Evolutionary conservation across 1,140 invertebrate genomes (phyloP), one percentile per base, ranked within the genome.

Genomic region (Aphidius gifuensis): DNA sequence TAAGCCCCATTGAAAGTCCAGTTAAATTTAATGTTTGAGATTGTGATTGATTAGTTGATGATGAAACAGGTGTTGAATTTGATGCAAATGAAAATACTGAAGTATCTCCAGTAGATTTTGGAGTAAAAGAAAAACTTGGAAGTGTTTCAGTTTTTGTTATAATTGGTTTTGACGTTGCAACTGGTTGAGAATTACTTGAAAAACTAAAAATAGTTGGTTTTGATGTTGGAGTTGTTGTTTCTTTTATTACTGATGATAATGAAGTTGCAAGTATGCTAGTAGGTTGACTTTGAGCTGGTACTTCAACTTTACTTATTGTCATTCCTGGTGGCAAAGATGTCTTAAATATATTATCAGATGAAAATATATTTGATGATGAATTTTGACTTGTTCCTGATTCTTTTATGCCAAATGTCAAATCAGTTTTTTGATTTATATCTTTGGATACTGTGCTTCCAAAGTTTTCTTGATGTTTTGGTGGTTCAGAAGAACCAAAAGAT

Each of bases 61-160:
- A 58, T 1, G 65, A 48, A 9, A 61, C 54, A n/a, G 50, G 46
- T 5, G 61, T 46, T 23, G 65, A 8, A 16, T 73, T 72, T 0
- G 64, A 66, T 47, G 65, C 61, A 16, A 71, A 72, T 11, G 70
- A 73, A 60, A 71, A 69, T n/a, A 50, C 46, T 44, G 60, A 64
- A 5, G 61, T 58, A 44, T 3, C 59, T n/a, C 16, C 57, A 43
- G 58, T 5, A 42, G 50, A 32, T 32, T 32, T 32, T 32, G 2
- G 23, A 32, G 23, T 32, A 32, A 32, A 32, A 32, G 23, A 32
- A 32, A 32, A 5, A 23, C 23, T 44, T 57, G 42, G 6, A 23
- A 43, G n/a, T 16, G 39, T 43, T 45, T 46, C 9, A 8, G 55
- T 42, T 21, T 56, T 23, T 5, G 47, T 40, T 9, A 42, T 45